Conservation (phyloP, 2,888 invertebrate genomes). For the Nasonovia ribisnigri region DNA sequence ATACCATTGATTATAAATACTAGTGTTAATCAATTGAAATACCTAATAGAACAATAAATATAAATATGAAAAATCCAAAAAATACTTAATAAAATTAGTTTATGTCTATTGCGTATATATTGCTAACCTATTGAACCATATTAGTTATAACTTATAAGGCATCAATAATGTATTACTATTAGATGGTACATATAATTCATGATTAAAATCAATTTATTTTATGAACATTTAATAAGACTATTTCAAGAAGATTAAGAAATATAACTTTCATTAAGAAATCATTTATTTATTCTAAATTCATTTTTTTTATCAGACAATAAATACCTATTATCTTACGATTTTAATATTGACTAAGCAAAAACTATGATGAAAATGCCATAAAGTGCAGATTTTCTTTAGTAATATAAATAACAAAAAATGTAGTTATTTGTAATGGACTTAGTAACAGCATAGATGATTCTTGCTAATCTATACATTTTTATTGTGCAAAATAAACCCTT, state of each 20-base stretch:
- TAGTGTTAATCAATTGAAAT: not conserved
- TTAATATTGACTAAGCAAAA: not conserved
- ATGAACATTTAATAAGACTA: not conserved
- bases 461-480: not conserved
- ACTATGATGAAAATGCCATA: not conserved
- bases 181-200: not conserved
- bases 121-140: not conserved
- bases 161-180: not conserved
- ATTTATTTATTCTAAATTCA: not conserved
- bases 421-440: not conserved
- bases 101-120: not conserved
- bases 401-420: not conserved
- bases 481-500: not conserved
- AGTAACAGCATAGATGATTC: not conserved
- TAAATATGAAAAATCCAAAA: not conserved
- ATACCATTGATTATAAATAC: not conserved
- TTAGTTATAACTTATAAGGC: not conserved
- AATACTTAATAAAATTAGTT: not conserved
- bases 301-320: not conserved
- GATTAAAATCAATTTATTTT: not conserved
- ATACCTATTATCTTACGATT: not conserved
- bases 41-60: not conserved
- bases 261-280: no score
- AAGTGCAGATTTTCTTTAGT: not conserved
- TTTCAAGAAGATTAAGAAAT: no score